Percentiles rank a stretch among this genome's conserved stretches.
These are phyloP conservation scores for Caenorhabditis imperialis DNA, from an alignment of 2,888 invertebrate genomes.

Conservation along the genomic window DNA sequence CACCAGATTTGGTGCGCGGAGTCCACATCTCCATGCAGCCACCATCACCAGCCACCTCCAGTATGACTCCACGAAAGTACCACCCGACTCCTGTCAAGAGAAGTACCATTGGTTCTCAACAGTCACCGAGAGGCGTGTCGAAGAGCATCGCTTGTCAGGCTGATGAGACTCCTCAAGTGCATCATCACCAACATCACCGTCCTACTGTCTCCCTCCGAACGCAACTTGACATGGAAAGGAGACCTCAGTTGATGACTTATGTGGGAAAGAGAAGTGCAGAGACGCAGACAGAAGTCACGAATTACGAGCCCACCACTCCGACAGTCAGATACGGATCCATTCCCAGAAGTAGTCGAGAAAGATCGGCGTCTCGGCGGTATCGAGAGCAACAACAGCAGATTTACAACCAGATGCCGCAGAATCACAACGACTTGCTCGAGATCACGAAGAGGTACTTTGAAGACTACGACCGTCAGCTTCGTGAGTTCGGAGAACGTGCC, in stretches of 20 bases:
- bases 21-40: slow-evolving; percentile 69
- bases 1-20: slow-evolving; percentile 73
- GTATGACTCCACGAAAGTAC: slow-evolving; percentile 21
- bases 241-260: slow-evolving; percentile 49
- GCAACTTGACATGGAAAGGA: slow-evolving; percentile 57
- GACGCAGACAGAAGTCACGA: slow-evolving; percentile 65
- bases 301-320: slow-evolving; percentile 32
- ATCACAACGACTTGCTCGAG: slow-evolving; percentile 69
- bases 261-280: slow-evolving; percentile 59
- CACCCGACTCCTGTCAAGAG: slow-evolving; percentile 26
- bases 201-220: slow-evolving; percentile 57
- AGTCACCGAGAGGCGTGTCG: slow-evolving; percentile 1
- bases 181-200: slow-evolving; percentile 9
- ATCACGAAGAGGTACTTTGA: slow-evolving; percentile 72
- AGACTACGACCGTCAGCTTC: slow-evolving; percentile 73
- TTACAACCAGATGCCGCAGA: slow-evolving; percentile 51
- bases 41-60: slow-evolving; percentile 46
- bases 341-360: slow-evolving; percentile 31
- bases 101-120: neutral
- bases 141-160: slow-evolving; percentile 42
- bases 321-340: slow-evolving; percentile 38
- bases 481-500: slow-evolving; percentile 59
- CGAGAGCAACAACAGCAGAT: slow-evolving; percentile 45
- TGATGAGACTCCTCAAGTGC: slow-evolving; percentile 24
- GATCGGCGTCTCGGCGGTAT: slow-evolving; percentile 42